phyloP scores from a whole-genome alignment of 64 coral and sea anemone genomes.

The Astreopora myriophthalma region DNA sequence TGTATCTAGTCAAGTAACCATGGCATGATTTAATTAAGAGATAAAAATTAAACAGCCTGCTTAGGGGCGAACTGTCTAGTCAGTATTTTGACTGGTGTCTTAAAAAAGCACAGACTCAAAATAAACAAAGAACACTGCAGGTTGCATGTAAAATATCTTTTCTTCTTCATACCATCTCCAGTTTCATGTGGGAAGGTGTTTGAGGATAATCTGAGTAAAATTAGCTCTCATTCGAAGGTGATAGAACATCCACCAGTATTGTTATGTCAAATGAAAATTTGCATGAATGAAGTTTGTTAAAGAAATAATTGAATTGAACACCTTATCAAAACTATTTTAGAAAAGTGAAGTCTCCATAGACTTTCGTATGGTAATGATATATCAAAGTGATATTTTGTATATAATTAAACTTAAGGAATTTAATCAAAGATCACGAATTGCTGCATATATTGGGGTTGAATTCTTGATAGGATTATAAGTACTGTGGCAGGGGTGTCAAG shows the following conservation, averaged over 20 bases:
- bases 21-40: too few relatives aligned
- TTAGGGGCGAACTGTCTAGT: neutral
- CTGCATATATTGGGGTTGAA: slow-evolving; percentile 2
- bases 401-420: slow-evolving; percentile 3
- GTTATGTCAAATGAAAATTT: too few relatives aligned
- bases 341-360: too few relatives aligned
- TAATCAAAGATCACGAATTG: neutral
- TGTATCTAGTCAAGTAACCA: too few relatives aligned
- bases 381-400: neutral
- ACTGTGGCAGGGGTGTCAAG: neutral
- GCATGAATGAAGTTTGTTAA: too few relatives aligned
- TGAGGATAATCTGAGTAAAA: neutral
- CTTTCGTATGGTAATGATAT: too few relatives aligned
- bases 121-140: neutral
- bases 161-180: neutral
- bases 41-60: neutral
- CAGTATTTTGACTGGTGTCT: neutral
- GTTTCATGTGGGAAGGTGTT: neutral
- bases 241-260: too few relatives aligned
- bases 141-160: neutral
- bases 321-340: neutral
- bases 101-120: neutral
- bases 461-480: neutral
- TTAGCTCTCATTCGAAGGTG: neutral
- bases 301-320: neutral